phyloP scores from a whole-genome alignment of 2,113 vertebrate species.

The Eubucco bourcierii region DNA sequence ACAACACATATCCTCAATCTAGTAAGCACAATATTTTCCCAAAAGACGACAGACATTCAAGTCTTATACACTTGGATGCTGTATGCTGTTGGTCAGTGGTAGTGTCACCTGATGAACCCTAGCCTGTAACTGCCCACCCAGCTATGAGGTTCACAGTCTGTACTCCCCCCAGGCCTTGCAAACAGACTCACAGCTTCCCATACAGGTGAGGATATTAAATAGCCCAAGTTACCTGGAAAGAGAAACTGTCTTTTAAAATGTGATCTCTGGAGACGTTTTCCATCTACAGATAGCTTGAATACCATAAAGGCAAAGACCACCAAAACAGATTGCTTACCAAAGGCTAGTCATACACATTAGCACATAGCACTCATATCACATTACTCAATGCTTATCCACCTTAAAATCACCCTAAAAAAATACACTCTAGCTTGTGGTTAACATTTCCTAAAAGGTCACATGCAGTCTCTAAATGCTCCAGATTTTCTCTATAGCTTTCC shows the following conservation, averaged over 20 bases:
- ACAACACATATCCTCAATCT: neutral
- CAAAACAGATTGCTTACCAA: neutral
- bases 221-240: neutral
- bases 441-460: neutral
- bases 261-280: neutral
- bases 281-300: neutral
- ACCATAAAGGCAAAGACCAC: neutral
- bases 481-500: neutral
- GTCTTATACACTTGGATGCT: no score
- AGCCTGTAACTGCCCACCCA: neutral
- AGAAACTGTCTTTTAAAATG: neutral
- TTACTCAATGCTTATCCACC: neutral
- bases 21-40: neutral
- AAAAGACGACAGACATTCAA: neutral
- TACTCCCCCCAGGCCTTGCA: neutral
- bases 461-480: neutral
- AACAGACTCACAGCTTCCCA: neutral
- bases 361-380: accelerated
- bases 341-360: neutral
- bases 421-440: neutral
- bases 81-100: neutral
- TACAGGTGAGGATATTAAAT: neutral
- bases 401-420: neutral
- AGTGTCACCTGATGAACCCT: neutral
- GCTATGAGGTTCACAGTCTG: neutral